phyloP scores from a whole-genome alignment of 1,140 invertebrate genomes.

The Camponotus floridanus region DNA sequence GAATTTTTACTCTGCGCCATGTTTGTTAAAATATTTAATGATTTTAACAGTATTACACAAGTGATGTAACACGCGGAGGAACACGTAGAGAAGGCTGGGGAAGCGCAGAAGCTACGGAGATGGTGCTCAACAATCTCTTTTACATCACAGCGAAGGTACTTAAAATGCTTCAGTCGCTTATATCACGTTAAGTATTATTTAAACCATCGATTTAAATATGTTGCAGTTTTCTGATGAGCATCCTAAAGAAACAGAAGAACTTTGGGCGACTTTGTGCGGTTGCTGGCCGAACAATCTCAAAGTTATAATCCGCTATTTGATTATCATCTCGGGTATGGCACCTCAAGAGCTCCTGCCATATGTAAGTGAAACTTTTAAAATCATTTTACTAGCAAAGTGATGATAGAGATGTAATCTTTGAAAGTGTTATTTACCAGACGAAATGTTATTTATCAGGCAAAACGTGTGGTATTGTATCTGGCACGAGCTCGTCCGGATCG shows the following conservation, averaged over 20 bases:
- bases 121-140: slow-evolving; percentile 99
- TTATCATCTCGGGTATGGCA: slow-evolving; percentile 98
- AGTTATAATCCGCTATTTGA: slow-evolving; percentile 98
- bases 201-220: slow-evolving; percentile 28
- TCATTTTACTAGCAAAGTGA: neutral
- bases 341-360: slow-evolving; percentile 96
- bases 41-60: slow-evolving; percentile 89
- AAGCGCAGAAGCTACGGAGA: slow-evolving; percentile 99
- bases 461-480: slow-evolving; percentile 97
- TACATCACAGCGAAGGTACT: slow-evolving; percentile 98
- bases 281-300: slow-evolving; percentile 99
- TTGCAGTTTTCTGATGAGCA: slow-evolving; percentile 97
- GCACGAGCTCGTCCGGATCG: slow-evolving; percentile 95
- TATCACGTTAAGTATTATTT: neutral
- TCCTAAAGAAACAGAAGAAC: slow-evolving; percentile 96
- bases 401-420: neutral
- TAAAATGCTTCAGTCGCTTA: neutral
- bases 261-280: slow-evolving; percentile 97
- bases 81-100: slow-evolving; percentile 96
- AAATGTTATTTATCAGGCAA: slow-evolving; percentile 89
- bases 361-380: slow-evolving; percentile 87
- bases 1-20: no score
- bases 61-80: slow-evolving; percentile 88
- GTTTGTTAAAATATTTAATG: slow-evolving; percentile 42
- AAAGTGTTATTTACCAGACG: slow-evolving; percentile 39